These are phyloP conservation scores for Poeciliopsis presidionis DNA, from an alignment of 2,797 vertebrate genomes.

Conservation along the genomic window DNA sequence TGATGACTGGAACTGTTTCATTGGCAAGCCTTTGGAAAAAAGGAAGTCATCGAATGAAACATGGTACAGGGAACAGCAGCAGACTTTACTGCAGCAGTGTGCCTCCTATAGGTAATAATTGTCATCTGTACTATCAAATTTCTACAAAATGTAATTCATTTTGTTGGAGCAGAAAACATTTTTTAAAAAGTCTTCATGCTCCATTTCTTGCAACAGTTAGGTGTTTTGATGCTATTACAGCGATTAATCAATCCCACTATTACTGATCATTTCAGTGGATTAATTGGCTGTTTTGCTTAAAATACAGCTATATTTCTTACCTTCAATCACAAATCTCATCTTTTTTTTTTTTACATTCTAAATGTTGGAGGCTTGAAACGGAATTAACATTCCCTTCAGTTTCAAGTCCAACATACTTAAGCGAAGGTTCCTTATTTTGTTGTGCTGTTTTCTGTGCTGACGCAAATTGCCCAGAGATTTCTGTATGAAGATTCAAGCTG, in stretches of 20 bases:
- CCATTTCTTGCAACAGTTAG: slow-evolving; percentile 45
- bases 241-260: slow-evolving; percentile 56
- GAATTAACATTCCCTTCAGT: slow-evolving; percentile 57
- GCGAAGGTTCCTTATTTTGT: slow-evolving; percentile 41
- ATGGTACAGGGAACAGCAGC: neutral
- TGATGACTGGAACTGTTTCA: neutral
- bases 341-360: slow-evolving; percentile 67
- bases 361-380: slow-evolving; percentile 37
- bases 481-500: slow-evolving; percentile 60
- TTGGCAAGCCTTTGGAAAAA: neutral
- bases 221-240: slow-evolving; percentile 56
- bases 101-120: slow-evolving; percentile 19
- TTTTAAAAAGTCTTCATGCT: slow-evolving; percentile 21
- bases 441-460: slow-evolving; percentile 58
- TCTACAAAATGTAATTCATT: neutral
- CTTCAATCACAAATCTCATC: slow-evolving; percentile 74
- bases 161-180: neutral
- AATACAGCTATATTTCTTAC: slow-evolving; percentile 69
- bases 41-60: neutral
- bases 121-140: neutral
- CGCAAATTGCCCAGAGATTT: slow-evolving; percentile 70
- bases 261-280: slow-evolving; percentile 67
- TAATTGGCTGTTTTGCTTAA: slow-evolving; percentile 64
- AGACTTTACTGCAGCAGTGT: slow-evolving; percentile 4
- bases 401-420: slow-evolving; percentile 59